A percentile compares a stretch with the other conserved stretches of the same genome.
phyloP scores from a whole-genome alignment of 2,113 vertebrate genomes.

The Microcebus jonahi region DNA sequence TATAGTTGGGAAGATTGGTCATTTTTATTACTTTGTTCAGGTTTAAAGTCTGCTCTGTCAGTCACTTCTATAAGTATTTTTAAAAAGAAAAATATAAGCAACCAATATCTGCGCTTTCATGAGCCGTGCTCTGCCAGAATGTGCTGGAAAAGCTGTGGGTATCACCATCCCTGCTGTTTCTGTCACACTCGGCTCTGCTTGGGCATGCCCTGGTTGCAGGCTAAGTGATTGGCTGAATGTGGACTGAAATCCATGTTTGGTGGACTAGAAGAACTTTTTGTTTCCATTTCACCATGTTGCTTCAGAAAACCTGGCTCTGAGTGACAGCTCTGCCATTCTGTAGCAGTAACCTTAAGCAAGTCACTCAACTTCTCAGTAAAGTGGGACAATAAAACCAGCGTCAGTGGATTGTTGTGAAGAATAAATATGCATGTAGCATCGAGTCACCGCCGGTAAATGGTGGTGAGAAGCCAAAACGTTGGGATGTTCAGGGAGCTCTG shows the following conservation, averaged over 20 bases:
- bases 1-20: not conserved
- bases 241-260: not conserved
- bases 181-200: not conserved
- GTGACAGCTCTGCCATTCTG: not conserved
- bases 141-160: rapidly evolving
- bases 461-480: not conserved
- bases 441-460: no score
- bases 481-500: not conserved
- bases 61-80: not conserved
- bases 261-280: not conserved
- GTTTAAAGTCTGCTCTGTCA: not conserved
- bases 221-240: not conserved
- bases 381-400: not conserved
- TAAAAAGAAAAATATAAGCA: not conserved
- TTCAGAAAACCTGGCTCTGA: not conserved
- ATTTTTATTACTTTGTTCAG: not conserved
- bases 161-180: not conserved
- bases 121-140: not conserved
- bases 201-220: no score
- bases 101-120: not conserved
- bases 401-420: not conserved
- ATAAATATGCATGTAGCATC: rapidly evolving
- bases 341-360: not conserved
- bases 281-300: not conserved
- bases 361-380: not conserved